phyloP scores from a whole-genome alignment of 2,797 vertebrate species.

The Trachops cirrhosus region DNA sequence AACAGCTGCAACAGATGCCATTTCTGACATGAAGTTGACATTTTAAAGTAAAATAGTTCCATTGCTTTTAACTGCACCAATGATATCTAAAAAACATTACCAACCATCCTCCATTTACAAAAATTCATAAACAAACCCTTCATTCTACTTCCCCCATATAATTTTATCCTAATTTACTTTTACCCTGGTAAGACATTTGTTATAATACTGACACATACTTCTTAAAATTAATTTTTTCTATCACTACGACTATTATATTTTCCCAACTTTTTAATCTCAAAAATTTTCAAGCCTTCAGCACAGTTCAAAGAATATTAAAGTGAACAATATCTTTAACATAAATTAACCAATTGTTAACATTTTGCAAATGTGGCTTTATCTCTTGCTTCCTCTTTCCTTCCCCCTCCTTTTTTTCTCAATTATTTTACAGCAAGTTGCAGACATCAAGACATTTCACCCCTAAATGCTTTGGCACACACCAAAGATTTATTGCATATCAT shows the following conservation, averaged over 20 bases:
- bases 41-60: constrained; percentile 44
- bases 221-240: constrained; percentile 23
- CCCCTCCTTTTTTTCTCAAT: background rate
- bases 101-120: background rate
- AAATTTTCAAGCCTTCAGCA: constrained; percentile 25
- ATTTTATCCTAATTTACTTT: constrained; percentile 37
- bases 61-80: background rate
- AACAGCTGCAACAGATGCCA: background rate
- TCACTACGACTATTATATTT: background rate
- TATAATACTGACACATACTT: background rate
- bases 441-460: background rate
- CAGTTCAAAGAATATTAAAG: constrained; percentile 32
- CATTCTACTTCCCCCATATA: constrained; percentile 7
- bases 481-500: background rate
- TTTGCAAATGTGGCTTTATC: background rate
- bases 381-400: background rate
- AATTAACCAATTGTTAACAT: background rate
- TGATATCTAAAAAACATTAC: background rate
- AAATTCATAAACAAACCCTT: background rate
- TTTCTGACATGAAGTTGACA: background rate
- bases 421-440: background rate
- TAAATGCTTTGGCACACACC: background rate
- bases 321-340: background rate
- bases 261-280: background rate
- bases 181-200: constrained; percentile 11